These are phyloP conservation scores for Lineus longissimus DNA, from an alignment of 1,140 invertebrate species.

Conservation along the genomic window DNA sequence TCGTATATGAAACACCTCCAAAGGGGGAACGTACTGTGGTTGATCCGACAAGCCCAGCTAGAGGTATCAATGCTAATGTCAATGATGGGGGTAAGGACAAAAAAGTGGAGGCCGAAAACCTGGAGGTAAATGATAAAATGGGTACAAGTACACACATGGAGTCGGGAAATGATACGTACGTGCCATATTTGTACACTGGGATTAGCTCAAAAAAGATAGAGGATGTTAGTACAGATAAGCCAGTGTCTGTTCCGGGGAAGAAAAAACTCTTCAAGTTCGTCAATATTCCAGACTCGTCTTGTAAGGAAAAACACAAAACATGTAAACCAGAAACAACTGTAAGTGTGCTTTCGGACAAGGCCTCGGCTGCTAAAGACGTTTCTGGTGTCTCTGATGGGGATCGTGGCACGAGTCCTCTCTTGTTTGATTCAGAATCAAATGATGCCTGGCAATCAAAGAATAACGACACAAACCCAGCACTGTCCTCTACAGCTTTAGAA, in stretches of 20 bases:
- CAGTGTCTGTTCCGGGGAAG: conserved; percentile 1
- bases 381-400: not conserved
- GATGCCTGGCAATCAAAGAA: not conserved
- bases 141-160: not conserved
- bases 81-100: too few species aligned
- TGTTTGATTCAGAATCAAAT: conserved; percentile 9
- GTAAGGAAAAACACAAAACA: not conserved
- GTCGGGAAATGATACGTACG: not conserved
- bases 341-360: not conserved
- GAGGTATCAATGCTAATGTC: too few species aligned
- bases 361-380: not conserved
- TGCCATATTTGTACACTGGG: not conserved
- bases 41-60: too few species aligned
- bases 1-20: too few species aligned
- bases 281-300: conserved; percentile 10
- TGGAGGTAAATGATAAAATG: not conserved
- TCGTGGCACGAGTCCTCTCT: not conserved
- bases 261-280: conserved; percentile 19
- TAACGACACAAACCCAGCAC: not conserved
- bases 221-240: not conserved
- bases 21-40: too few species aligned
- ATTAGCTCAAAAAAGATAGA: not conserved
- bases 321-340: too few species aligned
- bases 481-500: too few species aligned
- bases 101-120: too few species aligned